These are phyloP conservation scores for Eristalinus sepulchralis DNA, from an alignment of 2,888 invertebrate genomes.

Conservation along the genomic window DNA sequence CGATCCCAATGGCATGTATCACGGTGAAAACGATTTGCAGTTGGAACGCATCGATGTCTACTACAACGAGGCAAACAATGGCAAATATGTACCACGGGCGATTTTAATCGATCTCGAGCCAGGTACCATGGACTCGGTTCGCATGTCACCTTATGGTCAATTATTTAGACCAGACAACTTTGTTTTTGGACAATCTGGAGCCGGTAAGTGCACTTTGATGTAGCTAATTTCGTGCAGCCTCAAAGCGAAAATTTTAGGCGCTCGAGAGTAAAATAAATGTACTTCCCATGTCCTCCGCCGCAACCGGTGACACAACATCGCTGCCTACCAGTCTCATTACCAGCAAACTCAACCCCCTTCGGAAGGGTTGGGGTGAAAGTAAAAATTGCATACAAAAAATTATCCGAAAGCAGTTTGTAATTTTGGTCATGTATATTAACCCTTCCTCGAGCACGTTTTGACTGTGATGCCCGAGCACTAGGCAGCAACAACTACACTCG, in stretches of 20 bases:
- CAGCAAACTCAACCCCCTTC: not conserved
- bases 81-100: slow-evolving; percentile 92
- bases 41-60: slow-evolving; percentile 90
- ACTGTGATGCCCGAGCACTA: slow-evolving; percentile 6
- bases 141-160: slow-evolving; percentile 89
- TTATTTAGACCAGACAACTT: slow-evolving; percentile 94
- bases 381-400: slow-evolving; percentile 17
- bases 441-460: slow-evolving; percentile 10
- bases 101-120: slow-evolving; percentile 94
- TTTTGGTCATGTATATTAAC: slow-evolving; percentile 62
- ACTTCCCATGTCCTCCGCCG: slow-evolving; percentile 31
- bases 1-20: slow-evolving; percentile 87
- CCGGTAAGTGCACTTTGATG: slow-evolving; percentile 82
- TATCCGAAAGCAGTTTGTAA: slow-evolving; percentile 32
- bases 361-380: not conserved
- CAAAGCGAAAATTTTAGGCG: slow-evolving; percentile 31
- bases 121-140: slow-evolving; percentile 93
- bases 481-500: not conserved
- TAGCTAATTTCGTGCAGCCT: slow-evolving; percentile 55
- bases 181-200: slow-evolving; percentile 91
- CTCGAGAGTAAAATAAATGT: slow-evolving; percentile 27
- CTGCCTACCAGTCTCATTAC: not conserved
- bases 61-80: slow-evolving; percentile 87
- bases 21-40: slow-evolving; percentile 88
- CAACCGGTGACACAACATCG: not conserved